Evolutionary conservation across 2,113 vertebrate species (phyloP).

Genomic region (Bubo scandiacus): DNA sequence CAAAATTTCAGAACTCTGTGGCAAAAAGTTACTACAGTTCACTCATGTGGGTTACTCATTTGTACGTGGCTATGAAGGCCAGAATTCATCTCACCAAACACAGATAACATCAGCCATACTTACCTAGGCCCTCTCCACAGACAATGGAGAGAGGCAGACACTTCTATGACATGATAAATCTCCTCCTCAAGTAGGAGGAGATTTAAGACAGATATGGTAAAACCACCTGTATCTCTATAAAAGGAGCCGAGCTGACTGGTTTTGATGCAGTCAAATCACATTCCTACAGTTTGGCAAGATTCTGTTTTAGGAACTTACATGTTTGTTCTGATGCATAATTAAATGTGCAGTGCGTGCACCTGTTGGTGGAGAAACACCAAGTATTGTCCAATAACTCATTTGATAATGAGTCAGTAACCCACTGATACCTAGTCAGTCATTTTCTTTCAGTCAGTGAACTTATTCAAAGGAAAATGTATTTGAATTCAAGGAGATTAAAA

Average conservation of each 20-base stretch:
- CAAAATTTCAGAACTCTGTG: not conserved
- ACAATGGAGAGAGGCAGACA: not conserved
- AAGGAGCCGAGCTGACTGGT: not conserved
- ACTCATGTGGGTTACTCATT: not conserved
- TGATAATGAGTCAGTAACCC: not conserved
- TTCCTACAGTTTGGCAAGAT: not conserved
- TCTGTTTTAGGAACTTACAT: not conserved
- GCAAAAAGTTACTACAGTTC: not conserved
- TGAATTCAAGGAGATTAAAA: not conserved
- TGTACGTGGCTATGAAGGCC: not conserved
- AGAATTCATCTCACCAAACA: not conserved
- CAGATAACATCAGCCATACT: not conserved
- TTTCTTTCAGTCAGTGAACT: not conserved
- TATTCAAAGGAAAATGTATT: not conserved
- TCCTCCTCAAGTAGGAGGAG: not conserved
- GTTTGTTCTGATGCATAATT: not conserved
- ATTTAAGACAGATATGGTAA: not conserved
- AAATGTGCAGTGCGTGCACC: not conserved
- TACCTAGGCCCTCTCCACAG: not conserved
- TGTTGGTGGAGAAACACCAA: not conserved
- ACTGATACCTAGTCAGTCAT: not conserved
- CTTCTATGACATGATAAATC: not conserved
- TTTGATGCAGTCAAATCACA: not conserved
- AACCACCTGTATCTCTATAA: not conserved
- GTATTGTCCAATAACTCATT: not conserved